Percentiles rank a stretch among this genome's conserved stretches.
phyloP scores from a whole-genome alignment of 2,113 vertebrate species.

The Promerops cafer region DNA sequence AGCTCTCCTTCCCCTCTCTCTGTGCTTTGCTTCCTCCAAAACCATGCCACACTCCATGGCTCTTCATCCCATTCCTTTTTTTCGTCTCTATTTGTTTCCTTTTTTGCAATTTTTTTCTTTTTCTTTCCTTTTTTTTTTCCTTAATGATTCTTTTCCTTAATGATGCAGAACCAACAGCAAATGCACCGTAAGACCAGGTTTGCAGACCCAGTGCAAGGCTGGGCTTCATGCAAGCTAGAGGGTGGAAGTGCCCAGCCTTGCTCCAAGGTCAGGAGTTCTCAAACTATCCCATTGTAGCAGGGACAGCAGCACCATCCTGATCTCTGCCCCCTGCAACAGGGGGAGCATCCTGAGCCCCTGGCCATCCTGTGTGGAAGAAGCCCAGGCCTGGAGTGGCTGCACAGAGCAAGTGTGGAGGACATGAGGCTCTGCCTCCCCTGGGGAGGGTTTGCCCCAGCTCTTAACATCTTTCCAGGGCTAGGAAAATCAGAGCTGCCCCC shows the following conservation, averaged over 20 bases:
- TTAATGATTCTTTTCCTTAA: background rate
- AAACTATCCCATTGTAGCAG: background rate
- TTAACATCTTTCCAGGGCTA: background rate
- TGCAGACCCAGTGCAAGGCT: background rate
- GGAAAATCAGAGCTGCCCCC: background rate
- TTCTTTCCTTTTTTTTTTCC: rapidly evolving
- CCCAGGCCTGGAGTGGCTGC: background rate
- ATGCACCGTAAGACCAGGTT: background rate
- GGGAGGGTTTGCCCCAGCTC: background rate
- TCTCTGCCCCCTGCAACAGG: too few species aligned
- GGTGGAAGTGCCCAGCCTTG: rapidly evolving
- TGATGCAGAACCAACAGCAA: background rate
- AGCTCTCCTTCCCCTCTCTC: background rate
- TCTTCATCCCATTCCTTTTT: background rate
- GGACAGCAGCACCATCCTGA: background rate
- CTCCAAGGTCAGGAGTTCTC: background rate
- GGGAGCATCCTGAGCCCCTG: rapidly evolving
- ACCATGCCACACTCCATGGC: background rate
- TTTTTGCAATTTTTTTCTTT: rapidly evolving
- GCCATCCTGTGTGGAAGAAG: rapidly evolving
- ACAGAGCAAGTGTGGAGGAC: background rate
- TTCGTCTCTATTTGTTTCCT: background rate
- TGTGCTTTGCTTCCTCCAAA: background rate
- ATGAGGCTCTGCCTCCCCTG: background rate
- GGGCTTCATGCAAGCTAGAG: rapidly evolving